phyloP scores from a whole-genome alignment of 2,888 invertebrate species.

The Sesia bembeciformis region DNA sequence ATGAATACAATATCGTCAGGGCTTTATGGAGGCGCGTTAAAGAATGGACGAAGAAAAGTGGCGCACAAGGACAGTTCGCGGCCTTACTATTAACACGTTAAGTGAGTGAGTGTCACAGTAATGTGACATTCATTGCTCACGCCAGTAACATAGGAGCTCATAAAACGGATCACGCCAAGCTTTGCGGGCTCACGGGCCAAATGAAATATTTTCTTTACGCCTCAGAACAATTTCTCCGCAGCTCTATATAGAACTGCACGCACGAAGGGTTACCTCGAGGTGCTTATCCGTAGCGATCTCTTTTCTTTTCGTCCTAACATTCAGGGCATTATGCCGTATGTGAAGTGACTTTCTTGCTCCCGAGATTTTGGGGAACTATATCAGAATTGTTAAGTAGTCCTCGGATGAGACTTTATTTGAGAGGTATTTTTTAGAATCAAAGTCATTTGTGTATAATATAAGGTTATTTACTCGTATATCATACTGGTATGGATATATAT shows the following conservation, averaged over 20 bases:
- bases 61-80: too few species aligned
- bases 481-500: too few species aligned
- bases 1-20: too few species aligned
- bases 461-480: too few species aligned
- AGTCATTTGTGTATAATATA: too few species aligned
- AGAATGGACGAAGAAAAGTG: too few species aligned
- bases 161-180: conserved; percentile 52
- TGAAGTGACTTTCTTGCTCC: conserved; percentile 4
- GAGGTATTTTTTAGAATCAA: too few species aligned
- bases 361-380: neutral
- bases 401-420: too few species aligned
- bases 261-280: conserved; percentile 27
- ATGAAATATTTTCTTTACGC: conserved; percentile 54
- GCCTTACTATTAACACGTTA: neutral
- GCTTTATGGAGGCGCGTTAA: too few species aligned
- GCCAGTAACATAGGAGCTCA: conserved; percentile 39
- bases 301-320: conserved; percentile 25
- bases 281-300: conserved; percentile 35
- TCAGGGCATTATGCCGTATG: conserved; percentile 25
- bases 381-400: neutral
- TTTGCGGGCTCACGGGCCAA: conserved; percentile 45
- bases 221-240: conserved; percentile 28
- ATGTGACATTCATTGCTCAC: conserved; percentile 36
- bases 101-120: conserved; percentile 24
- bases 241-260: conserved; percentile 32